These are phyloP conservation scores for Synanthedon formicaeformis DNA, from an alignment of 2,888 invertebrate genomes.

Conservation along the genomic window DNA sequence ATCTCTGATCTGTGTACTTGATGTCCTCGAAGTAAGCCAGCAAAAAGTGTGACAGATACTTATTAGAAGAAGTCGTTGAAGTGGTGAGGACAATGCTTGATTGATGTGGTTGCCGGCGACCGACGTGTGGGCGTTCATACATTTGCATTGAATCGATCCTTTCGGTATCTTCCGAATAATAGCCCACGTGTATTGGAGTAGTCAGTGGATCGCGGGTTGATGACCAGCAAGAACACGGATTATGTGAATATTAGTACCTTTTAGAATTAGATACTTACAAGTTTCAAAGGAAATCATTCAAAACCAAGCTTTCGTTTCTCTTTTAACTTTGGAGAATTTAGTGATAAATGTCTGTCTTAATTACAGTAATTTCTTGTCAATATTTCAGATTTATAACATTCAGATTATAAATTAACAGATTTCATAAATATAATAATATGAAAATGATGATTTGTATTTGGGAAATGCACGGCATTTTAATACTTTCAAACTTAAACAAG, in stretches of 20 bases:
- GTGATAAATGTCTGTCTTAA: no score
- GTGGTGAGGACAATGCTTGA: slow-evolving; percentile 44
- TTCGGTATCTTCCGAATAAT: slow-evolving; percentile 42
- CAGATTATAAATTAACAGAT: no score
- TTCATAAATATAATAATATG: no score
- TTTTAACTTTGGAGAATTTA: no score
- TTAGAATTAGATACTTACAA: background rate
- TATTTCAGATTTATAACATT: no score
- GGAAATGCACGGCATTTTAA: no score
- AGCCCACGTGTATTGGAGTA: slow-evolving; percentile 33
- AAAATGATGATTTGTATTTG: no score
- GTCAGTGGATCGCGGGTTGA: slow-evolving; percentile 26
- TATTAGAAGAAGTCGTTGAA: slow-evolving; percentile 17
- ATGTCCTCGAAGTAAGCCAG: slow-evolving; percentile 25
- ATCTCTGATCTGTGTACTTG: slow-evolving; percentile 50
- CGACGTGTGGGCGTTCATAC: slow-evolving; percentile 38
- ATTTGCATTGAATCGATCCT: slow-evolving; percentile 64
- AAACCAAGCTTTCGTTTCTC: no score
- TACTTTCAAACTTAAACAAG: no score
- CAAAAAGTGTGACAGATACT: slow-evolving; percentile 43
- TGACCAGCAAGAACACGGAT: slow-evolving; percentile 19
- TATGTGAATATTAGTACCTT: background rate
- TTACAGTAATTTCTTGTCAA: no score
- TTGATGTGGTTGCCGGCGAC: slow-evolving; percentile 41
- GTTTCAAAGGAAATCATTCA: no score